Percentiles rank a stretch among this genome's conserved stretches.
phyloP scores from a whole-genome alignment of 2,888 invertebrate species.

The Anticlea derivata region DNA sequence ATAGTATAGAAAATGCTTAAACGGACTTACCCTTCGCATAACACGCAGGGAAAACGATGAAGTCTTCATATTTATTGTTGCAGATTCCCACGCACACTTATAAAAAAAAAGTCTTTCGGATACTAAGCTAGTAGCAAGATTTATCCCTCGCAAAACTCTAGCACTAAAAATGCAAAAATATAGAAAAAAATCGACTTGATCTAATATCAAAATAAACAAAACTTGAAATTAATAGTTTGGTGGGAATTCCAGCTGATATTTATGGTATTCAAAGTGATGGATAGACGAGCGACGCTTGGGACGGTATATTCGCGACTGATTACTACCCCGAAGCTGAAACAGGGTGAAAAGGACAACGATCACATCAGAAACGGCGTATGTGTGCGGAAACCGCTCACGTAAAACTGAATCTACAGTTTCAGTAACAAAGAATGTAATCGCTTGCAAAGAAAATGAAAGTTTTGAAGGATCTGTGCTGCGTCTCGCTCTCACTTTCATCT shows the following conservation, averaged over 20 bases:
- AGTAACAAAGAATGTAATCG: constrained; percentile 31
- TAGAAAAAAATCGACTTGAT: constrained; percentile 1
- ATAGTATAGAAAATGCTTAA: background rate
- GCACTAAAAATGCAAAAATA: constrained; percentile 17
- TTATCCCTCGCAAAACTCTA: constrained; percentile 41
- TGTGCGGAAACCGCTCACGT: constrained; percentile 26
- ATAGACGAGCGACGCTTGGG: constrained; percentile 66
- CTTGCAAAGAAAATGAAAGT: constrained; percentile 41
- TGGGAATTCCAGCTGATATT: constrained; percentile 42
- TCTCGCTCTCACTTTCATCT: constrained; percentile 71
- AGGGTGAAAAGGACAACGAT: constrained; percentile 77
- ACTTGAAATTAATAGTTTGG: constrained; percentile 24
- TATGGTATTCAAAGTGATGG: constrained; percentile 33
- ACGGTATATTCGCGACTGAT: constrained; percentile 80
- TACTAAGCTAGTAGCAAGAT: constrained; percentile 34
- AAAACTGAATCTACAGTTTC: constrained; percentile 36
- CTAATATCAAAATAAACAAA: background rate
- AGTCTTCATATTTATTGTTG: constrained; percentile 87
- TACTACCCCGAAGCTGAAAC: constrained; percentile 65
- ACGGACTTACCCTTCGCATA: constrained; percentile 89
- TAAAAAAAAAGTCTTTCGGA: constrained; percentile 38
- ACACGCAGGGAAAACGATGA: constrained; percentile 90
- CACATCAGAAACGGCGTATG: constrained; percentile 45
- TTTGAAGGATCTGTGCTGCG: constrained; percentile 69
- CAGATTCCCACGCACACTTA: constrained; percentile 45